Evolutionary conservation across 2,797 vertebrate genomes (phyloP).

Genomic region (Siniperca obscura): DNA sequence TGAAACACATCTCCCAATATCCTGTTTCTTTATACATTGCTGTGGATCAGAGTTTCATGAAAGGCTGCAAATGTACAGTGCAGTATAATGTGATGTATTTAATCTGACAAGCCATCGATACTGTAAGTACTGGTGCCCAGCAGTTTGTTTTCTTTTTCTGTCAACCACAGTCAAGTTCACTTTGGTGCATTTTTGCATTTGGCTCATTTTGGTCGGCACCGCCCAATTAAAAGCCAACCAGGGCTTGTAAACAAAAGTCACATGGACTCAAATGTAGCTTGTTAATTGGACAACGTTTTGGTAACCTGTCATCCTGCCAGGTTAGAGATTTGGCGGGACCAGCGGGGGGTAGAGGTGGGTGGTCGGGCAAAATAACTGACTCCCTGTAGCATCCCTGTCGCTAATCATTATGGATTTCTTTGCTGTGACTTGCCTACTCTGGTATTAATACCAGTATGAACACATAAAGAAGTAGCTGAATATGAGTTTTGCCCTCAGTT

Average conservation of each 20-base stretch:
- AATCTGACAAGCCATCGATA: slow-evolving; percentile 61
- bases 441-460: background rate
- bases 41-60: slow-evolving; percentile 21
- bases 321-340: slow-evolving; percentile 47
- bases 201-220: slow-evolving; percentile 51
- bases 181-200: slow-evolving; percentile 50
- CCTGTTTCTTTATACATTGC: background rate
- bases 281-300: slow-evolving; percentile 71
- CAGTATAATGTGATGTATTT: slow-evolving; percentile 58
- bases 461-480: slow-evolving; percentile 17
- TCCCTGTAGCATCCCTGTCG: slow-evolving; percentile 21
- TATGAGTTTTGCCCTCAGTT: background rate
- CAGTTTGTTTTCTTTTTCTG: slow-evolving; percentile 52
- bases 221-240: slow-evolving; percentile 68
- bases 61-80: slow-evolving; percentile 29
- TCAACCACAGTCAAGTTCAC: slow-evolving; percentile 41
- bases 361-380: slow-evolving; percentile 51
- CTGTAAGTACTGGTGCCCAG: slow-evolving; percentile 20
- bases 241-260: slow-evolving; percentile 64
- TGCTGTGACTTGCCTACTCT: slow-evolving; percentile 2
- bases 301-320: slow-evolving; percentile 65
- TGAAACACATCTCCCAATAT: slow-evolving; percentile 13
- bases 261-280: slow-evolving; percentile 52
- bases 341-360: slow-evolving; percentile 52
- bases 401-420: slow-evolving; percentile 47